phyloP scores from a whole-genome alignment of 2,797 vertebrate species.

The Poecilia velifera region DNA sequence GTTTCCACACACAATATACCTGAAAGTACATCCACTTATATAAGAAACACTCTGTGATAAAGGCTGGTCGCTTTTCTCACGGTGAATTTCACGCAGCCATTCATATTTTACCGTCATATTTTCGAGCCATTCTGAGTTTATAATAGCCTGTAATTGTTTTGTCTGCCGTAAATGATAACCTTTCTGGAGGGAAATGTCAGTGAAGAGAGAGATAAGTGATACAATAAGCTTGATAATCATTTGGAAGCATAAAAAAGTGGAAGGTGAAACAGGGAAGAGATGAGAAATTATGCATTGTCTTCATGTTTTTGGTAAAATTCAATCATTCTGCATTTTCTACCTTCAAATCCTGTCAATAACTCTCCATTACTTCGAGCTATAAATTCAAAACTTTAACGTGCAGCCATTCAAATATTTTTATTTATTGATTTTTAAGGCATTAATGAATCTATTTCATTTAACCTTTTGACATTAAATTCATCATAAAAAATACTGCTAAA shows the following conservation, averaged over 20 bases:
- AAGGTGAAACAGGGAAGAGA: neutral
- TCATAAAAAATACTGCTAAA: neutral
- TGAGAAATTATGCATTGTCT: neutral
- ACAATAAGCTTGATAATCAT: neutral
- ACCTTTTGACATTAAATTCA: neutral
- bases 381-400: neutral
- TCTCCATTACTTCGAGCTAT: neutral
- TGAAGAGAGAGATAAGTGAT: neutral
- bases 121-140: neutral
- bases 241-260: neutral
- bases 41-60: neutral
- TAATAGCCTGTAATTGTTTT: neutral
- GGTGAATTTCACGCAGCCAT: neutral
- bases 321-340: neutral
- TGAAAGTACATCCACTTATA: neutral
- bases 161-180: neutral
- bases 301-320: neutral
- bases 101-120: neutral
- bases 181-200: neutral
- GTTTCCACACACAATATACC: neutral
- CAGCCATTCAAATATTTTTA: neutral
- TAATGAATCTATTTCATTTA: neutral
- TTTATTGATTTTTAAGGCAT: neutral
- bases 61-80: neutral
- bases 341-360: neutral